A percentile compares a stretch with the other conserved stretches of the same genome.
These are phyloP conservation scores for Subanguina moxae DNA, from an alignment of 1,140 invertebrate species.

Conservation along the genomic window DNA sequence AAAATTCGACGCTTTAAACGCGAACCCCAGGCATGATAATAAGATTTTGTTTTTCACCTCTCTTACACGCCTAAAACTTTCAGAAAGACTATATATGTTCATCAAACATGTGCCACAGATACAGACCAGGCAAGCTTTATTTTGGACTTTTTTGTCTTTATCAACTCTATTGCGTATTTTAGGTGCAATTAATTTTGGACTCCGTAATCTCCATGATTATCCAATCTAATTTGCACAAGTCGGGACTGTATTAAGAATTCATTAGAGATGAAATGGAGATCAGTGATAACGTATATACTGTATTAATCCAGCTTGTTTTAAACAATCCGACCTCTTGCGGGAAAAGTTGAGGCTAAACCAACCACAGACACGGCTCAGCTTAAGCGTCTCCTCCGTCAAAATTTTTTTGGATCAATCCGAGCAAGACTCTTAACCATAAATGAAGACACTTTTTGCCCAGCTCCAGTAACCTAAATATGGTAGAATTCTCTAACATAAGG, in stretches of 20 bases:
- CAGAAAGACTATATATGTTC: slow-evolving; percentile 62
- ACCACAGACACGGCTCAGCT: no score
- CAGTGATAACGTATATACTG: no score
- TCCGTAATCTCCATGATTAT: slow-evolving; percentile 54
- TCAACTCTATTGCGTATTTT: background rate
- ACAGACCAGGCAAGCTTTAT: slow-evolving; percentile 57
- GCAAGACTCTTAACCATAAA: no score
- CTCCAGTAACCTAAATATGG: no score
- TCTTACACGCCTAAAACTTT: background rate
- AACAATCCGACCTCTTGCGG: no score
- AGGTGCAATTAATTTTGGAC: slow-evolving; percentile 42
- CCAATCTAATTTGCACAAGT: slow-evolving; percentile 49
- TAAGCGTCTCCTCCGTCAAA: no score
- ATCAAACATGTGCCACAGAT: slow-evolving; percentile 63
- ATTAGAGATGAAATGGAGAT: background rate
- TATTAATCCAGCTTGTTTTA: no score
- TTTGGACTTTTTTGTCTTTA: background rate
- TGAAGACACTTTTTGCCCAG: no score
- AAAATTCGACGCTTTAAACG: slow-evolving; percentile 79
- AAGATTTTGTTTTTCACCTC: background rate
- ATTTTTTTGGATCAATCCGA: no score
- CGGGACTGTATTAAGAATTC: slow-evolving; percentile 39
- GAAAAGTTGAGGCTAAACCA: no score
- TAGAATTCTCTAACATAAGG: no score
- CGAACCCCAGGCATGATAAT: slow-evolving; percentile 45